Base-by-base conservation (phyloP, 2,888 invertebrate genomes). In the Drosophila heteroneura region DNA sequence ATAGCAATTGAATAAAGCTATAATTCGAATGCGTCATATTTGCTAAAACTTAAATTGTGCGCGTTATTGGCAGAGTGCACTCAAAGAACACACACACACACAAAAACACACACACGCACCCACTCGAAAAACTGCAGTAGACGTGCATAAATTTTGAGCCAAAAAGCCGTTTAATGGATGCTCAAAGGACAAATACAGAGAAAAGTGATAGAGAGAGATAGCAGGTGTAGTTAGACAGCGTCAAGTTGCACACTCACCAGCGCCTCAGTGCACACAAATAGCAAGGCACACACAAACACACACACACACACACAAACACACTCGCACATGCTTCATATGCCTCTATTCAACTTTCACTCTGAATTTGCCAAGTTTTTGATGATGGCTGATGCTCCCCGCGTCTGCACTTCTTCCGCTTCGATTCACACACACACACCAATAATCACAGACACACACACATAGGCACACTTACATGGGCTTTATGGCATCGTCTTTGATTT, bases 61-160 rank as follows among this genome's bases (percentile, higher is more conserved):
- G 89, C 89, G 85, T 87, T 90, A 90, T 87, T 90, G 86, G 84
- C 90, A 83, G 70, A 90, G 88, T 86, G 89, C 90, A 87, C 86
- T 81, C 86, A 87, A 70, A 77, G 68, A 60, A 57, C 74, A 60
- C 63, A 60, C 71, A 67, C 74, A 60, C 63, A 61, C 64, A 57
- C 62, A 67, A 1, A 44, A 3, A 44, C 22, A 53, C 32, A 56
- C n/a, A 39, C 44, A 54, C 39, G 44, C n/a, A 35, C 39, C 47
- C 41, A 54, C 57, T 68, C 51, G 51, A 44, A 64, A 64, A 65
- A 71, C 77, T 66, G 84, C 74, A 60, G 68, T 54, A 77, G 83
- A 82, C 85, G 60, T 87, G 87, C 89, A 84, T 87, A 80, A 89
- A 85, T 83, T 86, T 79, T 75, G 74, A 69, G 65, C 70, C 83